Base-by-base conservation (phyloP, 2,888 invertebrate species). In the Microchrysa polita region DNA sequence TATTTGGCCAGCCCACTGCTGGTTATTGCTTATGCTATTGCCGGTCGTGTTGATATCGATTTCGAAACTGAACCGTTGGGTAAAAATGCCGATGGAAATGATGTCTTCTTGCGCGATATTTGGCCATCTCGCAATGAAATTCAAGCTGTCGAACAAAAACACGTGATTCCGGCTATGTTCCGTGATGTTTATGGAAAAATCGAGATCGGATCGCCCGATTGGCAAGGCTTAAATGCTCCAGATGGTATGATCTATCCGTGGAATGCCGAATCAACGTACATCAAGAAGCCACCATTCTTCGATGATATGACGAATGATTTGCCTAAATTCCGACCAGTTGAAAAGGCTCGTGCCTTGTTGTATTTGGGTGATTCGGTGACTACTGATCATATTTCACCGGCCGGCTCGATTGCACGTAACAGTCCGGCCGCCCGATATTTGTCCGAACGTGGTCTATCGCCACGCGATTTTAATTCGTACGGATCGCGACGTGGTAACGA, bases 371-470 rank as follows among this genome's bases (percentile, higher is more conserved):
- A 99, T 85, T 98, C 97, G 0, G 97, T 99, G 7, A 99, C 98
- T 34, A 98, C 98, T 0, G 98, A 99, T 87, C 98, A 98, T 85
- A 99, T 99, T 77, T 97, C 97, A 1, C 98, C 98, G 0, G 98
- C 98, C 20, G 98, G 98, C 4, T 96, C 97, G 74, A 99, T 99
- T 80, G 95, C 98, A 0, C 87, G 97, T 72, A 97, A 93, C 83
- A 97, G 97, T 71, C 93, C 98, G 0, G 98, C 98, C 0, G 85
- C 85, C 1, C 81, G 84, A 14, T 85, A 81, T 79, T 78, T 85
- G 1, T 79, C 84, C 1, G 81, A 80, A 1, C 80, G 83, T 5
- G 81, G 81, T 61, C 75, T 98, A 14, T 93, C 94, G 0, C 96
- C 98, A 0, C 89, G 92, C 74, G 97, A 98, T 80, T 99, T 98